These are phyloP conservation scores for Botrylloides violaceus DNA, from an alignment of 23 tunicate genomes.

Conservation along the genomic window DNA sequence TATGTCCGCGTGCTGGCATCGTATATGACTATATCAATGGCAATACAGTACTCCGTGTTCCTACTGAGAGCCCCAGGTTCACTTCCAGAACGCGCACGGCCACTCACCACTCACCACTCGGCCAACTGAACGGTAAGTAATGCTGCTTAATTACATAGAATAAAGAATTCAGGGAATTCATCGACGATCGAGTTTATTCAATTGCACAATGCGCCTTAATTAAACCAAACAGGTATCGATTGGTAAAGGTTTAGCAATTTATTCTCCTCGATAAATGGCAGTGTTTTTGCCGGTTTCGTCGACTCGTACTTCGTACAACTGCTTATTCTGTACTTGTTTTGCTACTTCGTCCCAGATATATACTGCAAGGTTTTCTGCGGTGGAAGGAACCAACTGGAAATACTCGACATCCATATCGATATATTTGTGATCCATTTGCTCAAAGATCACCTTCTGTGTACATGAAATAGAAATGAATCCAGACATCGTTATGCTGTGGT, in stretches of 20 bases:
- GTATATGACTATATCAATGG: too few species aligned
- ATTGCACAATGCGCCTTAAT: too few species aligned
- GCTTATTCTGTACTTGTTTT: constrained; percentile 19
- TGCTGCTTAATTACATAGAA: too few species aligned
- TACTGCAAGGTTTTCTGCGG: constrained; percentile 72
- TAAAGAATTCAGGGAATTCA: too few species aligned
- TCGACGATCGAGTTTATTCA: too few species aligned
- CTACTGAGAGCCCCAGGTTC: too few species aligned
- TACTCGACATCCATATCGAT: constrained; percentile 70
- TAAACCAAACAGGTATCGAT: too few species aligned
- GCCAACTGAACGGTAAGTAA: too few species aligned
- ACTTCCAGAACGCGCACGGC: too few species aligned
- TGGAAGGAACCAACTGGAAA: constrained; percentile 38
- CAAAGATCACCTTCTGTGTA: constrained; percentile 43
- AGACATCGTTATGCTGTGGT: neutral
- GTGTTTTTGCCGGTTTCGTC: neutral
- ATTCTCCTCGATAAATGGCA: neutral
- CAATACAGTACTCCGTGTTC: too few species aligned
- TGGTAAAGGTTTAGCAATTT: neutral
- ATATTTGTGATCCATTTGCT: constrained; percentile 57
- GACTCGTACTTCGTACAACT: neutral
- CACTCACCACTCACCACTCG: too few species aligned
- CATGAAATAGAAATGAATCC: neutral
- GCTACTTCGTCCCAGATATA: constrained; percentile 27
- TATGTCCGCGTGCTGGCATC: too few species aligned